These are phyloP conservation scores for Willowsia nigromaculata DNA, from an alignment of 2,888 invertebrate species.

Conservation along the genomic window DNA sequence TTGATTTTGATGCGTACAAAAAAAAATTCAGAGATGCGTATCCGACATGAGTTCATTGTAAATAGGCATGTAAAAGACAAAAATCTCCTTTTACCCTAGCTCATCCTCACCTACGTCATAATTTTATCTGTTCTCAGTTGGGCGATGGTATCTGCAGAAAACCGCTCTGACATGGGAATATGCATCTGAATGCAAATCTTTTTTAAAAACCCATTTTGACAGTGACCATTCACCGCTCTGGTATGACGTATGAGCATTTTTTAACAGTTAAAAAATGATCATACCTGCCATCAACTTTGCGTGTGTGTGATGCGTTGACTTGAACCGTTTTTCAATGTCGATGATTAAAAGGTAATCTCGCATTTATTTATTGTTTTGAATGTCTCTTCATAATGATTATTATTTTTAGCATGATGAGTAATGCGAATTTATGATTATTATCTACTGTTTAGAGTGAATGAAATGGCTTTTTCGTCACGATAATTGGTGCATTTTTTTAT, in stretches of 20 bases:
- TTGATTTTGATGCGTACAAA: background rate
- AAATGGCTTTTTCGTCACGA: background rate
- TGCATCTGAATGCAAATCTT: background rate
- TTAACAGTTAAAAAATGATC: too few relatives aligned
- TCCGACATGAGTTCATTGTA: background rate
- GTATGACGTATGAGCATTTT: background rate
- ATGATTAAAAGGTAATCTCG: background rate
- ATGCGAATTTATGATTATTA: background rate
- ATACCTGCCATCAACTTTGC: background rate
- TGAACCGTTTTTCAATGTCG: background rate
- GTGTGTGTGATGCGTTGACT: background rate
- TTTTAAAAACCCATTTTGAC: background rate
- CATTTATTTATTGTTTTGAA: background rate
- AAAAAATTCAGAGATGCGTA: background rate
- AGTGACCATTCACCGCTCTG: background rate
- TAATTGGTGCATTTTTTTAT: background rate
- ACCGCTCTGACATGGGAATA: background rate
- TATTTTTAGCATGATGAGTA: background rate
- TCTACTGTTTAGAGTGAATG: too few relatives aligned
- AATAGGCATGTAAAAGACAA: background rate
- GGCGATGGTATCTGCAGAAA: background rate
- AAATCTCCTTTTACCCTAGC: background rate
- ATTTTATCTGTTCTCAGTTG: background rate
- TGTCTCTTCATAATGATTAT: background rate
- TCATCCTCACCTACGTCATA: background rate